These are phyloP conservation scores for Axis porcinus DNA, from an alignment of 2,113 vertebrate species.

Conservation along the genomic window DNA sequence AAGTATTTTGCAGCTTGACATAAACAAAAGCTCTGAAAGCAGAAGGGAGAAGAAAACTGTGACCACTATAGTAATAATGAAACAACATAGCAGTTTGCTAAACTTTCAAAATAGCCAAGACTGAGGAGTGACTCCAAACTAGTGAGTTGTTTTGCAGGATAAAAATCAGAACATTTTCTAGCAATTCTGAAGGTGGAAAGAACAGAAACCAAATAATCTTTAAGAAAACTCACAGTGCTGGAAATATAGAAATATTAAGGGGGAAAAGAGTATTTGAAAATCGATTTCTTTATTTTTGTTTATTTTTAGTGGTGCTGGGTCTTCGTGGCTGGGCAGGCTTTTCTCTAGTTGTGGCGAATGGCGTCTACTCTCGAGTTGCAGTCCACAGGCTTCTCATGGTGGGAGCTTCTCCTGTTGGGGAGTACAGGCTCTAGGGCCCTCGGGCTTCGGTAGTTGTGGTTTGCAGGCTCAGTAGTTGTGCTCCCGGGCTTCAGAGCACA, in stretches of 20 bases:
- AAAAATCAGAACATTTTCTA: neutral
- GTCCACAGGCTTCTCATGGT: neutral
- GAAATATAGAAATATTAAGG: neutral
- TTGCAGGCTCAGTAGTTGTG: neutral
- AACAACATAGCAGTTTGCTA: neutral
- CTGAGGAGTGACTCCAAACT: neutral
- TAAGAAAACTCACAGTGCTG: neutral
- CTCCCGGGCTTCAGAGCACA: neutral
- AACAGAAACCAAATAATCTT: neutral
- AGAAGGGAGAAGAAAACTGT: conserved; percentile 22
- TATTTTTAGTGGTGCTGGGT: neutral
- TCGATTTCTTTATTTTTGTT: neutral
- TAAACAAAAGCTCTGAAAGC: conserved; percentile 22
- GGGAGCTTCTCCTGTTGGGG: neutral
- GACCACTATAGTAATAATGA: neutral
- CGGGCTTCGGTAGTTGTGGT: neutral
- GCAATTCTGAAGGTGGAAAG: neutral
- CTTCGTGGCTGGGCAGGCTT: neutral
- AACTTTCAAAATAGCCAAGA: neutral
- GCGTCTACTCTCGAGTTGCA: neutral
- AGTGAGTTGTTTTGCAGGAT: neutral
- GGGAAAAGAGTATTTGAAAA: neutral
- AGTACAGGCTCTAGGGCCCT: neutral
- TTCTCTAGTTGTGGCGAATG: neutral
- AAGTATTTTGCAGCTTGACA: neutral